Percentiles rank a stretch among this genome's conserved stretches.
These are phyloP conservation scores for Bombus haemorrhoidalis DNA, from an alignment of 1,140 invertebrate species.

Conservation along the genomic window DNA sequence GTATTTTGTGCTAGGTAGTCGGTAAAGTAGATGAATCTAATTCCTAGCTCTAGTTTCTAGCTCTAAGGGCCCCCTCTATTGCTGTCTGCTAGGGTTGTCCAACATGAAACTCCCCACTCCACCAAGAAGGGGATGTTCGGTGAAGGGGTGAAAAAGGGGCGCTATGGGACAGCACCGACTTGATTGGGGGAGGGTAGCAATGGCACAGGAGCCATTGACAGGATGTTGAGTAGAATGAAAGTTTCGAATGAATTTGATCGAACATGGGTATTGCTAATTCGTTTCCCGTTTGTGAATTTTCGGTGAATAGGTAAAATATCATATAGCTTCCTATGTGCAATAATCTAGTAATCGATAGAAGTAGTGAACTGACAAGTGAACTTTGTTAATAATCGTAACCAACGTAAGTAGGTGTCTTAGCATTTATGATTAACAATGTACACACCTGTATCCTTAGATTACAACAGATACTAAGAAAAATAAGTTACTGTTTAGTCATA, in stretches of 20 bases:
- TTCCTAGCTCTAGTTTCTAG: conserved; percentile 58
- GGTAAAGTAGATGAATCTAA: conserved; percentile 74
- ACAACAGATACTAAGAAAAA: too few species aligned
- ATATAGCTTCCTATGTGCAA: too few species aligned
- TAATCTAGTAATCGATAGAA: too few species aligned
- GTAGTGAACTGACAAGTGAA: too few species aligned
- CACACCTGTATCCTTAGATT: too few species aligned
- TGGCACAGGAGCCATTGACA: conserved; percentile 33
- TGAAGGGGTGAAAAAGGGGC: conserved; percentile 41
- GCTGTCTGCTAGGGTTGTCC: conserved; percentile 69
- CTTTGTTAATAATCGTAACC: too few species aligned
- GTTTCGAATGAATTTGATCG: conserved; percentile 29
- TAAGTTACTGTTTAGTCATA: too few species aligned
- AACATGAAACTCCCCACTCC: conserved; percentile 36
- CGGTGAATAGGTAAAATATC: too few species aligned
- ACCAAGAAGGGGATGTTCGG: conserved; percentile 21
- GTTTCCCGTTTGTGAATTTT: not conserved
- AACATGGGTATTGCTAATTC: not conserved
- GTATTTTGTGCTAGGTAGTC: conserved; percentile 65
- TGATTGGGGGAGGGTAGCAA: conserved; percentile 10
- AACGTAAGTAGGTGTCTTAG: too few species aligned
- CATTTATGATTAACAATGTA: too few species aligned
- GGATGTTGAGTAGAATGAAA: conserved; percentile 7
- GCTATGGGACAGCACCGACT: not conserved
- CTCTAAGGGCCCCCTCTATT: not conserved